phyloP scores from a whole-genome alignment of 1,140 invertebrate species.

The Drosophila kanapiae region DNA sequence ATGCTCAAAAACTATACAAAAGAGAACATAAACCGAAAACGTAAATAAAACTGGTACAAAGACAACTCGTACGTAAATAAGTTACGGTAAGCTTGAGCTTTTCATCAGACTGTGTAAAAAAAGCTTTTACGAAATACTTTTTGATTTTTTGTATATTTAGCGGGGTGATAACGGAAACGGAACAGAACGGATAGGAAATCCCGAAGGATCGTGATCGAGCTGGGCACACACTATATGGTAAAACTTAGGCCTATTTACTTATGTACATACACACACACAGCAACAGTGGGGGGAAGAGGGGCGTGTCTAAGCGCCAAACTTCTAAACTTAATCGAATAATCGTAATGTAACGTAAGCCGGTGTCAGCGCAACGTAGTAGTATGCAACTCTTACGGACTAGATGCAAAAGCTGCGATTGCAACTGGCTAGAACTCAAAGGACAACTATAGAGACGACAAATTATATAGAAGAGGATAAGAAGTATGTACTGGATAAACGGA shows the following conservation, averaged over 20 bases:
- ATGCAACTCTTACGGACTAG: conserved; percentile 45
- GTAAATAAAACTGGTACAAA: conserved; percentile 54
- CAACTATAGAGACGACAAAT: conserved; percentile 47
- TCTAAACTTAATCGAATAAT: conserved; percentile 17
- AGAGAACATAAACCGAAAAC: conserved; percentile 68
- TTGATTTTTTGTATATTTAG: conserved; percentile 13
- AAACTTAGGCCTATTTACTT: conserved; percentile 34
- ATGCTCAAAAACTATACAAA: conserved; percentile 76
- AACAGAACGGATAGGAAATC: conserved; percentile 32
- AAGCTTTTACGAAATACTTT: conserved; percentile 46
- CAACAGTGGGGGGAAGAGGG: conserved; percentile 29
- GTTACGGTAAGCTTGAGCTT: conserved; percentile 53
- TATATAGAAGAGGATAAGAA: conserved; percentile 26
- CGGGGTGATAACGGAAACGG: conserved; percentile 38
- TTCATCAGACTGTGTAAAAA: conserved; percentile 42
- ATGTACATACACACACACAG: conserved; percentile 44
- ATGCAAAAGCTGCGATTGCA: conserved; percentile 53
- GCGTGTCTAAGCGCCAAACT: conserved; percentile 46
- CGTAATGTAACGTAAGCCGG: conserved; percentile 38
- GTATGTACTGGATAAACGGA: conserved; percentile 59
- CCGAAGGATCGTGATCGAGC: conserved; percentile 38
- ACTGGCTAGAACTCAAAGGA: conserved; percentile 43
- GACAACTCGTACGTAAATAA: conserved; percentile 38
- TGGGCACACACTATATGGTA: conserved; percentile 27
- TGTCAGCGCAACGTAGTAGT: conserved; percentile 38